Conservation (phyloP, 2,797 vertebrate genomes). For the Diceros bicornis region DNA sequence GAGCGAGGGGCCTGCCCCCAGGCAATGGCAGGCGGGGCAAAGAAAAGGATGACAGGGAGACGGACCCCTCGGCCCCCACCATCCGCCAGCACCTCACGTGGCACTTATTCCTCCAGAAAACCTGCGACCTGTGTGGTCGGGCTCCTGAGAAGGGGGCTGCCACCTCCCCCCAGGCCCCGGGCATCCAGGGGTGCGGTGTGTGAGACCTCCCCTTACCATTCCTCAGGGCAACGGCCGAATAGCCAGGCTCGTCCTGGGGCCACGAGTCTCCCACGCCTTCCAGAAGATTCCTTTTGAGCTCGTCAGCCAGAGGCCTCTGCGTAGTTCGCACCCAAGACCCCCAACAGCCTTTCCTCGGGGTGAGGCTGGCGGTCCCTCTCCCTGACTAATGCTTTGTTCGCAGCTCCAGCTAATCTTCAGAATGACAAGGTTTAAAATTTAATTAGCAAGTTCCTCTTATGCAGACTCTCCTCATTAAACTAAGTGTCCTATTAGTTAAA, state of each 20-base stretch:
- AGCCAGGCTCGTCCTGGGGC: neutral
- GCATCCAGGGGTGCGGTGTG: neutral
- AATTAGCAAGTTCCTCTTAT: constrained; percentile 84
- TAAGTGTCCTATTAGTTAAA: constrained; percentile 87
- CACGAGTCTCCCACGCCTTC: neutral
- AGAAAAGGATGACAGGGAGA: fast-evolving
- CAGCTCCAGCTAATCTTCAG: constrained; percentile 34
- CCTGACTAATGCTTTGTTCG: neutral
- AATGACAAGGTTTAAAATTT: constrained; percentile 85
- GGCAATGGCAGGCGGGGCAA: fast-evolving
- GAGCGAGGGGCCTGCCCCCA: fast-evolving
- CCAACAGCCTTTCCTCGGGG: neutral
- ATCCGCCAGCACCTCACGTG: fast-evolving
- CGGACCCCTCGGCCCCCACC: fast-evolving
- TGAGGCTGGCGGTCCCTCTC: neutral
- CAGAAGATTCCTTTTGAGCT: neutral
- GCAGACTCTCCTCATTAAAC: constrained; percentile 87
- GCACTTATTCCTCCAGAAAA: fast-evolving
- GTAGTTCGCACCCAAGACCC: neutral
- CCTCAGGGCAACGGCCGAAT: neutral
- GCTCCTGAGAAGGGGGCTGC: neutral
- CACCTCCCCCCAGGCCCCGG: fast-evolving
- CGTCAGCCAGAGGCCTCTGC: neutral
- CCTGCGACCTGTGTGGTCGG: fast-evolving
- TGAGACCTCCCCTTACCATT: fast-evolving